Base-by-base conservation (phyloP, 2,888 invertebrate genomes). In the Dryobota labecula region DNA sequence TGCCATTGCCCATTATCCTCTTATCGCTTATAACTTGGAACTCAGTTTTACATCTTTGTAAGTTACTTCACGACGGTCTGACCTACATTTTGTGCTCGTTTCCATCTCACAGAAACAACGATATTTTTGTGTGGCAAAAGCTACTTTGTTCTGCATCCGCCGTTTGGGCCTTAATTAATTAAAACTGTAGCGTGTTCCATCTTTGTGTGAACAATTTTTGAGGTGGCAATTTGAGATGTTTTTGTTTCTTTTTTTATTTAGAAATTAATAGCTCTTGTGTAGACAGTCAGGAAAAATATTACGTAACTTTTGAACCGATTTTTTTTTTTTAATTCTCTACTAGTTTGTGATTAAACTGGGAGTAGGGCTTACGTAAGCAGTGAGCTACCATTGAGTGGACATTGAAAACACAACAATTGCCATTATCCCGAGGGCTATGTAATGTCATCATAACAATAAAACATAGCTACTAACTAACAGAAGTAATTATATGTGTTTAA, bases 111-210 rank as follows among this genome's bases (percentile, higher is more conserved):
- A 86, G 90, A 87, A 92, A 91, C 92, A 91, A 90, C 90, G 87
- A 92, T 92, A 94, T 93, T 94, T 94, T 93, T 92, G 91, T 91
- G 88, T 87, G 88, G 87, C 87, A 90, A 89, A 90, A 87, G 89
- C 88, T 89, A 91, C 91, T 92, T 92, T 92, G 93, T 92, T 89
- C 85, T 85, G 83, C 87, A 88, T 90, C 89, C 84, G 87, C 86
- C 62, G 87, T 89, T 90, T 89, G 76, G 88, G 86, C 86, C 90
- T 90, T 92, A 90, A 93, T 93, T 94, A 93, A 94, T 93, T 92
- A 92, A 91, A 92, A 89, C 70, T 56, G 71, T 73, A 33, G 69
- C 67, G 53, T 83, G 72, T 85, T 73, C 70, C 69, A 76, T 84
- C 79, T 78, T 78, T 73, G 61, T 80, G 72, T 73, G 54, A 68